A percentile compares a stretch with the other conserved stretches of the same genome.
phyloP scores from a whole-genome alignment of 2,888 invertebrate genomes.

The Campoplex nolae region DNA sequence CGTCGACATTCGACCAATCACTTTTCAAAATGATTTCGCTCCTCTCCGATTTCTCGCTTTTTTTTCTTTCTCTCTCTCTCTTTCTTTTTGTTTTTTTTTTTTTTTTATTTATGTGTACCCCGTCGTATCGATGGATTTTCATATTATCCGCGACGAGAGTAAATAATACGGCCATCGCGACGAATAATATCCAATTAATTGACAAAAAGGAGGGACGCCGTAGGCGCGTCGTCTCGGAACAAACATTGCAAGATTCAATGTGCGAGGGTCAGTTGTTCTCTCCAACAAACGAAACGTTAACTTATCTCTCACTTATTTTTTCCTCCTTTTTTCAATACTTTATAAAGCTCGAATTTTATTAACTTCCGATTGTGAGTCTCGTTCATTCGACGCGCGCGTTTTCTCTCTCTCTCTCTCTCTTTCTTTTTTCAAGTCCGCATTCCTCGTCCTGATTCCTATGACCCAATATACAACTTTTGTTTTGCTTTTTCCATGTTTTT shows the following conservation, averaged over 20 bases:
- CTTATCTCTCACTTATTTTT: conserved; percentile 48
- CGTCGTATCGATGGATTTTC: conserved; percentile 27
- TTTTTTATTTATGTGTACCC: background rate
- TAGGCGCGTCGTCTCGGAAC: conserved; percentile 48
- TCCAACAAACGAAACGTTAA: conserved; percentile 43
- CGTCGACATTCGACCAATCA: conserved; percentile 57
- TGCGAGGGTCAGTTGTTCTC: conserved; percentile 7
- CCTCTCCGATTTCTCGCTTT: background rate
- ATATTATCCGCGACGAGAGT: conserved; percentile 15
- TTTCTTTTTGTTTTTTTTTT: background rate
- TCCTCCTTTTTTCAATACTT: conserved; percentile 23
- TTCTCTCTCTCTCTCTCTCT: conserved; percentile 44
- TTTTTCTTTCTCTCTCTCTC: background rate
- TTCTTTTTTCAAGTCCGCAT: conserved; percentile 27
- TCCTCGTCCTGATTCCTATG: conserved; percentile 45
- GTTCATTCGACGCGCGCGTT: conserved; percentile 1
- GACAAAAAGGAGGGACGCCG: conserved; percentile 11
- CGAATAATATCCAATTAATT: conserved; percentile 72
- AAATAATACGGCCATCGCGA: conserved; percentile 45
- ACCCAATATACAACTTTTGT: conserved; percentile 26
- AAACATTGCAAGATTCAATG: conserved; percentile 16
- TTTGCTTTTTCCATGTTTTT: conserved; percentile 29
- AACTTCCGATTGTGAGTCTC: conserved; percentile 71
- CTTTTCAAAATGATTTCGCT: conserved; percentile 44
- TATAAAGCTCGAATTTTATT: conserved; percentile 69